Evolutionary conservation across 2,113 vertebrate species (phyloP).

Genomic region (Puffinus mauretanicus): DNA sequence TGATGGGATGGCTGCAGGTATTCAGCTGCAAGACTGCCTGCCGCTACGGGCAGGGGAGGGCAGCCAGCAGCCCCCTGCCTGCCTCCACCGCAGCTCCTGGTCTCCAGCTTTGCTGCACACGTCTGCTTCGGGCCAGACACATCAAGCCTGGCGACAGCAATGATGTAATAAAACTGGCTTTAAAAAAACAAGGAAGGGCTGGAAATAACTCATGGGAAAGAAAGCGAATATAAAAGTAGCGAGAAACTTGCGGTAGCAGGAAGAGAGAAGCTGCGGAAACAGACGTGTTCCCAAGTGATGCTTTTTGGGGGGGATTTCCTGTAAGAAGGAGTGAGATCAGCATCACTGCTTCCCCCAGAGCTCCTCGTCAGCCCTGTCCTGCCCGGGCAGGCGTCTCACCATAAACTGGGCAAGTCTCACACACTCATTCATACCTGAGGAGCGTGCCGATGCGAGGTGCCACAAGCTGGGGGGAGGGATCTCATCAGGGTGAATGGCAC

Average conservation of each 20-base stretch:
- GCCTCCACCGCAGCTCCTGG: neutral
- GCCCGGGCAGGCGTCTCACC: fast-evolving
- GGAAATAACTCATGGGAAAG: neutral
- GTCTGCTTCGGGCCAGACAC: neutral
- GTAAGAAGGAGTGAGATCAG: neutral
- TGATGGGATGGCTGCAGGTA: neutral
- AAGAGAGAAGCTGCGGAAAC: neutral
- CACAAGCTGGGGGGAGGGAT: neutral
- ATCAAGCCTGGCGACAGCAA: neutral
- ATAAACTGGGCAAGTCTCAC: neutral
- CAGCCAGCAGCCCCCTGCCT: neutral
- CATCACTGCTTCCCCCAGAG: neutral
- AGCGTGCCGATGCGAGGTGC: fast-evolving
- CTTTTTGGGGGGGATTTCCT: neutral
- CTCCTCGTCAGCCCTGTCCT: neutral
- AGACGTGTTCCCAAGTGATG: neutral
- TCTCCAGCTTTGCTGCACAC: neutral
- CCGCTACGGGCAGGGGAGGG: neutral
- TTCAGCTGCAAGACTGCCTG: neutral
- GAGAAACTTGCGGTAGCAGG: neutral
- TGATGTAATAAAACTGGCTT: neutral
- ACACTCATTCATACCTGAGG: neutral
- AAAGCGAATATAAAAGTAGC: neutral
- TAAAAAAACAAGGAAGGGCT: neutral
- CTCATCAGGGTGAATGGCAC: neutral